Evolutionary conservation across 2,888 invertebrate species (phyloP).

Genomic region (Diarsia brunnea): DNA sequence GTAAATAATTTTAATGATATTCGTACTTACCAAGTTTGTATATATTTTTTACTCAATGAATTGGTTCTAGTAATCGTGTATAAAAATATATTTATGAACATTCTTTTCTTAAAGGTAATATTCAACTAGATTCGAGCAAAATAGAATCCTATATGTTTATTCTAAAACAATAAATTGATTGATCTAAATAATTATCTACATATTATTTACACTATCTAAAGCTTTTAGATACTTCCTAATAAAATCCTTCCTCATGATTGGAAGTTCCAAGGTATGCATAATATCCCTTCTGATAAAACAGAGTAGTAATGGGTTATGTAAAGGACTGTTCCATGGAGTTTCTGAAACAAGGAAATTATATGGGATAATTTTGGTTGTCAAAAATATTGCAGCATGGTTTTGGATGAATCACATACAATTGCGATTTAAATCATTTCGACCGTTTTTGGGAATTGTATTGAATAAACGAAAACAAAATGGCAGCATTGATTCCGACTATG

Average conservation of each 20-base stretch:
- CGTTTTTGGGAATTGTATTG: neutral
- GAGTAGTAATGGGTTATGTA: constrained; percentile 98
- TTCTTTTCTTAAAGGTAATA: constrained; percentile 16
- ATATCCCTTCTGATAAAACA: constrained; percentile 96
- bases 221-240: constrained; percentile 6
- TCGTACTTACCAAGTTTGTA: constrained; percentile 51
- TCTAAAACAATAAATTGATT: constrained; percentile 47
- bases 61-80: constrained; percentile 47
- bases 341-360: constrained; percentile 77
- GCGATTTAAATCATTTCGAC: neutral
- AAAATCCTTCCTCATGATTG: constrained; percentile 76
- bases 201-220: constrained; percentile 50
- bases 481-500: neutral
- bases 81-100: constrained; percentile 61
- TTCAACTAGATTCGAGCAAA: constrained; percentile 46
- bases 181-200: constrained; percentile 42
- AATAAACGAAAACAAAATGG: neutral
- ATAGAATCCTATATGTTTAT: constrained; percentile 25
- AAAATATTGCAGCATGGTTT: neutral
- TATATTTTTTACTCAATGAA: constrained; percentile 58
- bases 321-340: constrained; percentile 93
- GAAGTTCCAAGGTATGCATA: constrained; percentile 98
- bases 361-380: neutral
- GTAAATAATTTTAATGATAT: constrained; percentile 49
- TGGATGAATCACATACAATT: neutral